A percentile compares a stretch with the other conserved stretches of the same genome.
Conservation (phyloP, 2,113 vertebrate species). For the Gymnobelideus leadbeateri region DNA sequence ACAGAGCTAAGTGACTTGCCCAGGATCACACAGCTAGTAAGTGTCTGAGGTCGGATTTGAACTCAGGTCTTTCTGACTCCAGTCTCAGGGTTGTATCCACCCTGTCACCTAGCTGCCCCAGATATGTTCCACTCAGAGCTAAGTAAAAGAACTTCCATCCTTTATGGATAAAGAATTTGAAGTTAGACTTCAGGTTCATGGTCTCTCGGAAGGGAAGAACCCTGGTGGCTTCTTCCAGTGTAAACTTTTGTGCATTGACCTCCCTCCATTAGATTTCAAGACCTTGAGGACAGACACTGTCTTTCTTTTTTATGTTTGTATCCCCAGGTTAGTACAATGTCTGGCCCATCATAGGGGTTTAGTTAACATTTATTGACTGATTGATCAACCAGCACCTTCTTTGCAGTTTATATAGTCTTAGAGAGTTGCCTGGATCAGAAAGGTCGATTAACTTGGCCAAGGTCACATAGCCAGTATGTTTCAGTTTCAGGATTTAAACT, state of each 20-base stretch:
- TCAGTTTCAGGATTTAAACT: neutral
- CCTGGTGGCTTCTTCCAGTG: neutral
- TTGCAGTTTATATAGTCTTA: neutral
- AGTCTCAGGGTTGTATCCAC: no score
- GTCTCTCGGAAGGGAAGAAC: neutral
- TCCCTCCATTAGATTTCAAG: neutral
- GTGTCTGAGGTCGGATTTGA: no score
- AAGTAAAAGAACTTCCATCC: neutral
- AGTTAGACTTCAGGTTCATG: neutral
- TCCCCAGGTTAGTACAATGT: neutral
- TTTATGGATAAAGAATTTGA: neutral
- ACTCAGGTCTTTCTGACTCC: no score
- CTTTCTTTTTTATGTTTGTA: no score
- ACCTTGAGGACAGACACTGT: neutral
- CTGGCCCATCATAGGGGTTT: neutral
- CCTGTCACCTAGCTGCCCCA: no score
- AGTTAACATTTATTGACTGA: neutral
- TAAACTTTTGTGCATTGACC: neutral
- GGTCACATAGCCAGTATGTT: neutral
- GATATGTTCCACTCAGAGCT: neutral
- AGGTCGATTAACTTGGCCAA: neutral
- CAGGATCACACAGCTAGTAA: no score
- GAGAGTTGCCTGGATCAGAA: neutral
- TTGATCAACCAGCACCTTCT: neutral
- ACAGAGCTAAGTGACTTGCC: no score